Evolutionary conservation across 2,113 vertebrate species (phyloP).

Genomic region (Oriolus oriolus): DNA sequence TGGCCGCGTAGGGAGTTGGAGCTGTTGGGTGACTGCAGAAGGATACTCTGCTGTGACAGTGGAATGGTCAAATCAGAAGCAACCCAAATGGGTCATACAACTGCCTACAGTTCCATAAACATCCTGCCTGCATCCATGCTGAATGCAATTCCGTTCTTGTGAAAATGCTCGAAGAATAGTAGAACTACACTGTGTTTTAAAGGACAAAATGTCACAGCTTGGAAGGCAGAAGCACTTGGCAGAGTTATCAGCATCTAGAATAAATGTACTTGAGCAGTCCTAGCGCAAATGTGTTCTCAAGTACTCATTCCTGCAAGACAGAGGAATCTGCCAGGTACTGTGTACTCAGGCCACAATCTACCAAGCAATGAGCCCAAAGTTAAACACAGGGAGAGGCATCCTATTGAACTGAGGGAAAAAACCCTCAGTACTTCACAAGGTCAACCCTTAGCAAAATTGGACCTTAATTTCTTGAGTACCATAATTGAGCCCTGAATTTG

Average conservation of each 20-base stretch:
- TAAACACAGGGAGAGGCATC: not conserved
- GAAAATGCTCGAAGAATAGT: not conserved
- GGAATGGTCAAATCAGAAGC: not conserved
- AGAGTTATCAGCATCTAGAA: not conserved
- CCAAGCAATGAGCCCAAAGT: not conserved
- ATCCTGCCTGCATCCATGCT: not conserved
- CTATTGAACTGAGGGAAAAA: not conserved
- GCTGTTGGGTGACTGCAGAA: not conserved
- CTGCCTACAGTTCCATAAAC: not conserved
- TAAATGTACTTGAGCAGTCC: not conserved
- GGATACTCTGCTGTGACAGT: not conserved
- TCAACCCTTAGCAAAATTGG: not conserved
- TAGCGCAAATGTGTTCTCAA: not conserved
- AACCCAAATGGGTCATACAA: not conserved
- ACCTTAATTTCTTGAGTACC: not conserved
- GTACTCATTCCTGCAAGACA: not conserved
- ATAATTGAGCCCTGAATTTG: not conserved
- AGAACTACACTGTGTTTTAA: not conserved
- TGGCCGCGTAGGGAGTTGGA: rapidly evolving
- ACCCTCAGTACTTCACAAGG: not conserved
- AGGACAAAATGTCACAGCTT: not conserved
- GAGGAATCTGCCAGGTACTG: not conserved
- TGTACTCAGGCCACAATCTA: not conserved
- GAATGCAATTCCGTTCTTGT: not conserved
- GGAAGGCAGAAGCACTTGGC: not conserved